Evolutionary conservation across 2,113 vertebrate genomes (phyloP), one percentile per base, ranked within the genome.

Genomic region (Setophaga coronata): DNA sequence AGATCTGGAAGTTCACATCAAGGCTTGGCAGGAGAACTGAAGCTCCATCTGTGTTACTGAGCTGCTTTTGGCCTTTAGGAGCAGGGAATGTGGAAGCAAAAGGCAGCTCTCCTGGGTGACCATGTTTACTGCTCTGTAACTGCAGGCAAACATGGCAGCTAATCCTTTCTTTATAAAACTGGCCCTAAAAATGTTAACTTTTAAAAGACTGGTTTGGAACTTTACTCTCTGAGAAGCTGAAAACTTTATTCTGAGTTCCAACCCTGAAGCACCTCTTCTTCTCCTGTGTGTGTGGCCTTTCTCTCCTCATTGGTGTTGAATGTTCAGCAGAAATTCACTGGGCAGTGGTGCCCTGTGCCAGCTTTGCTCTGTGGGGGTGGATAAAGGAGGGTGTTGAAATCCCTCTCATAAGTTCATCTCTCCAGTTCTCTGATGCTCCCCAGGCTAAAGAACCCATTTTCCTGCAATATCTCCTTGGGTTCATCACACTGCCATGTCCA

Each of bases 21-120:
- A 87, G 81, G 51, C 72, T 87, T 94, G 91, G 93, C 91, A 95
- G 83, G 51, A 86, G 64, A 81, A 84, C 23, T 40, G 56, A 56
- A 91, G 86, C 81, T 91, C 91, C 77, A 53, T 91, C 87, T 95
- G 87, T 82, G 58, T 71, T 67, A 15, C 47, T 66, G 69, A 81
- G 80, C 76, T 87, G 69, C 7, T 51, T 95, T 95, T 90, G 89
- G 89, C 91, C 77, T 34, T 57, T 61, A 64, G 77, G 40, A 90
- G 11, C 54, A 93, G 62, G 42, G 64, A 82, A 26, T n/a, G 48
- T 9, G 9, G 78, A 85, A 95, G 92, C 50, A 78, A 84, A 87
- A 97, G 60, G 56, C 8, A 0, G 6, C 73, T 97, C 74, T 93
- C 79, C 34, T n/a, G 67, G 42, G 90, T 50, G 33, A 76, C 38